Evolutionary conservation across 2,113 vertebrate species (phyloP).

Genomic region (Phalacrocorax brasilianus): DNA sequence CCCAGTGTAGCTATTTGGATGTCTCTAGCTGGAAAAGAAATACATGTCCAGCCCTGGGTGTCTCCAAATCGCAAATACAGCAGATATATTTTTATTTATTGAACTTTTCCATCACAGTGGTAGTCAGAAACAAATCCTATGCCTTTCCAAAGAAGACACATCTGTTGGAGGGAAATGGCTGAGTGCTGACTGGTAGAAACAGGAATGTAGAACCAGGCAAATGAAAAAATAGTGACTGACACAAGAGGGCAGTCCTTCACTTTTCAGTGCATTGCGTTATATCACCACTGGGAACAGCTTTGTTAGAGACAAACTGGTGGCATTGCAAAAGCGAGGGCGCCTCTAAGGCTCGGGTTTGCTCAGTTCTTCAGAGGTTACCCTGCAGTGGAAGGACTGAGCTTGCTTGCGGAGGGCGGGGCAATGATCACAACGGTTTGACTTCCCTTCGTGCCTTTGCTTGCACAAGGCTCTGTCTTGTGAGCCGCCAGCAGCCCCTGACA

Average conservation of each 20-base stretch:
- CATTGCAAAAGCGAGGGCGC: not conserved
- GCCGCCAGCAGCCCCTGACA: not conserved
- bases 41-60: not conserved
- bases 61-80: not conserved
- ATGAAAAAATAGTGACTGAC: not conserved
- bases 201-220: not conserved
- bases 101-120: not conserved
- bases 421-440: not conserved
- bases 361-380: not conserved
- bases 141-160: not conserved
- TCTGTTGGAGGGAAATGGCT: not conserved
- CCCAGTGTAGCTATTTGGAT: not conserved
- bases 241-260: constrained; percentile 38
- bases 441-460: not conserved
- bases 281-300: accelerated
- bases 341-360: not conserved
- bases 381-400: not conserved
- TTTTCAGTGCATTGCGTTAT: not conserved
- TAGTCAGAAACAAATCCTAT: not conserved
- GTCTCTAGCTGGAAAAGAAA: not conserved
- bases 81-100: not conserved
- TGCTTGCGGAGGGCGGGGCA: not conserved
- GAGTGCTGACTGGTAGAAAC: not conserved
- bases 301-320: not conserved
- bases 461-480: not conserved